phyloP scores from a whole-genome alignment of 2,113 vertebrate genomes.

The Ciconia boyciana region DNA sequence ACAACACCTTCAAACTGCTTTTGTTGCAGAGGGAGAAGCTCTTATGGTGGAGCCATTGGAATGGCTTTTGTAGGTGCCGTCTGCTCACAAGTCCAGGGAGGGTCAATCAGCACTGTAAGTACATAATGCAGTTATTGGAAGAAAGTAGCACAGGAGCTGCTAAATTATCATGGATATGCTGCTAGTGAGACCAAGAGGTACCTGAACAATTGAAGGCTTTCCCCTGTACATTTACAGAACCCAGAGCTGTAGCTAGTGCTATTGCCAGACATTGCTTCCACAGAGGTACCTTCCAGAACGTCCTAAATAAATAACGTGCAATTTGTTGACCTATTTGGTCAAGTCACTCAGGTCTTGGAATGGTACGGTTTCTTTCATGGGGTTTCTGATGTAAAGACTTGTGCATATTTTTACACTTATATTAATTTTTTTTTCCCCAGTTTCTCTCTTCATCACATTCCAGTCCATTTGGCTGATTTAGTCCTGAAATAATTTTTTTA shows the following conservation, averaged over 20 bases:
- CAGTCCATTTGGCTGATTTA: neutral
- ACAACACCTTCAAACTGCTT: neutral
- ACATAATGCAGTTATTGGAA: neutral
- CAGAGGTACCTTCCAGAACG: neutral
- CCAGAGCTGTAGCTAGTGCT: neutral
- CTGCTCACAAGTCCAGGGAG: constrained; percentile 73
- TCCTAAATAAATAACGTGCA: neutral
- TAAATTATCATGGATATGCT: neutral
- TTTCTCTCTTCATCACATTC: neutral
- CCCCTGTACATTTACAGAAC: neutral
- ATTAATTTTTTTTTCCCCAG: neutral
- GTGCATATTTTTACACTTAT: neutral
- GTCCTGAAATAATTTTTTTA: neutral
- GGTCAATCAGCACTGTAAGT: constrained; percentile 85
- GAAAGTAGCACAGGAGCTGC: neutral
- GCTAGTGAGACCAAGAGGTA: neutral
- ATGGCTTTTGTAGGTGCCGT: constrained; percentile 85
- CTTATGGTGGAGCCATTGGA: constrained; percentile 73
- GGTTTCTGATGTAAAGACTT: neutral
- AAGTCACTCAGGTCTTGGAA: neutral
- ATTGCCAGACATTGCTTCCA: neutral
- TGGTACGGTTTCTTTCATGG: neutral
- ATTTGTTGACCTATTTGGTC: neutral
- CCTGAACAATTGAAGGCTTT: neutral
- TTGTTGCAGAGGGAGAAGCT: constrained; percentile 66